A percentile compares a stretch with the other conserved stretches of the same genome.
These are phyloP conservation scores for Natator depressus DNA, from an alignment of 2,113 vertebrate species.

Conservation along the genomic window DNA sequence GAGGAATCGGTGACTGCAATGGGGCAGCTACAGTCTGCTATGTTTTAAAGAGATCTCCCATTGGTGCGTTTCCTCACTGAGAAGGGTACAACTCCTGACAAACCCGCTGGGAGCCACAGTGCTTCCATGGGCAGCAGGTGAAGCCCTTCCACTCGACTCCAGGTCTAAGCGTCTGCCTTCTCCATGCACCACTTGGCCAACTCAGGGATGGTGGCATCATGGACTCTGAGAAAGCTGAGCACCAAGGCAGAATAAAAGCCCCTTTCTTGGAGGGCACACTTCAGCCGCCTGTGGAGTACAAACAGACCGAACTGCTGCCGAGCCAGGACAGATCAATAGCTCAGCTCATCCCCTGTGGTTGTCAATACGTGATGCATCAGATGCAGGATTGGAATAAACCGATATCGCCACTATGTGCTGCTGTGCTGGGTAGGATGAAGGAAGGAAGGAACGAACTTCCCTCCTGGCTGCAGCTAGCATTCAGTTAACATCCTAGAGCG, in stretches of 20 bases:
- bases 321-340: not conserved
- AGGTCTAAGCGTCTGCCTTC: rapidly evolving
- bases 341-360: not conserved
- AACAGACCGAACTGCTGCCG: not conserved
- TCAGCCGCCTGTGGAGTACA: not conserved
- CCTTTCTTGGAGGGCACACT: not conserved
- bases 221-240: not conserved
- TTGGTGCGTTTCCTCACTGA: not conserved
- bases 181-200: not conserved
- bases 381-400: not conserved
- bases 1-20: rapidly evolving
- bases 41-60: not conserved
- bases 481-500: not conserved
- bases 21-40: rapidly evolving
- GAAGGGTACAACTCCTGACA: not conserved
- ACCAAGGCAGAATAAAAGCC: not conserved
- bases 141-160: rapidly evolving
- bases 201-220: no score
- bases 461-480: not conserved
- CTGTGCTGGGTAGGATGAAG: rapidly evolving
- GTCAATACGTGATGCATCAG: not conserved
- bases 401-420: not conserved
- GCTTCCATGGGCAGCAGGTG: not conserved
- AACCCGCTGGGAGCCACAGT: rapidly evolving
- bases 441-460: not conserved